These are phyloP conservation scores for Drosophila varians DNA, from an alignment of 1,140 invertebrate genomes.

Conservation along the genomic window DNA sequence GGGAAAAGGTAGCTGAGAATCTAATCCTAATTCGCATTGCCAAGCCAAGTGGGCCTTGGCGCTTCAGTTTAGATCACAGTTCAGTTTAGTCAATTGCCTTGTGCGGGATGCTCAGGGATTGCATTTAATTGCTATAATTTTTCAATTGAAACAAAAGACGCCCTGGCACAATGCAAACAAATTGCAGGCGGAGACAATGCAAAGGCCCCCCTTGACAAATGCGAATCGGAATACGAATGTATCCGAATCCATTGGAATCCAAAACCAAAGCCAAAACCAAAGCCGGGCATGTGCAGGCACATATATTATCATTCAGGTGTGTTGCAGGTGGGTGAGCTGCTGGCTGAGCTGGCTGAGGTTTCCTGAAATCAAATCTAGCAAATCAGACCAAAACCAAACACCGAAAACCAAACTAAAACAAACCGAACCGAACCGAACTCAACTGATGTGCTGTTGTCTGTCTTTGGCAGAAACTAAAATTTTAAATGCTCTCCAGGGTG, in stretches of 20 bases:
- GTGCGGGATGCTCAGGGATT: constrained; percentile 22
- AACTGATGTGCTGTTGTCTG: too few relatives aligned
- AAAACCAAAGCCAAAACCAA: constrained; percentile 33
- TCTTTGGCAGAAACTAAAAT: constrained; percentile 56
- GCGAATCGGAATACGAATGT: constrained; percentile 42
- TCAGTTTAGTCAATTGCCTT: constrained; percentile 13
- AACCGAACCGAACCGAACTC: constrained; percentile 12
- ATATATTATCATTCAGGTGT: constrained; percentile 49
- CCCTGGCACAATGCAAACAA: constrained; percentile 56
- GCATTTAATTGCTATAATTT: constrained; percentile 76
- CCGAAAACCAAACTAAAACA: constrained; percentile 46
- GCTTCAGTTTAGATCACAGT: not conserved
- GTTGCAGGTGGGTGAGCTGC: constrained; percentile 36
- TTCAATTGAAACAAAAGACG: constrained; percentile 73
- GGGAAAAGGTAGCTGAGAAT: too few relatives aligned
- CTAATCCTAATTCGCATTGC: constrained; percentile 16
- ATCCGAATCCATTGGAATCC: constrained; percentile 47
- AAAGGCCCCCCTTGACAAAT: constrained; percentile 18
- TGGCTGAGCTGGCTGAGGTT: constrained; percentile 43
- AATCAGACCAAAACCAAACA: constrained; percentile 75
- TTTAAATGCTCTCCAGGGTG: constrained; percentile 55
- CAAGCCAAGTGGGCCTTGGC: constrained; percentile 50
- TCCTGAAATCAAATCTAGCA: constrained; percentile 83
- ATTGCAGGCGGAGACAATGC: constrained; percentile 34
- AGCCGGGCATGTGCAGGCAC: constrained; percentile 22